Evolutionary conservation across 1,140 invertebrate genomes (phyloP), one percentile per base, ranked within the genome.

Genomic region (Drosophila seguyi): DNA sequence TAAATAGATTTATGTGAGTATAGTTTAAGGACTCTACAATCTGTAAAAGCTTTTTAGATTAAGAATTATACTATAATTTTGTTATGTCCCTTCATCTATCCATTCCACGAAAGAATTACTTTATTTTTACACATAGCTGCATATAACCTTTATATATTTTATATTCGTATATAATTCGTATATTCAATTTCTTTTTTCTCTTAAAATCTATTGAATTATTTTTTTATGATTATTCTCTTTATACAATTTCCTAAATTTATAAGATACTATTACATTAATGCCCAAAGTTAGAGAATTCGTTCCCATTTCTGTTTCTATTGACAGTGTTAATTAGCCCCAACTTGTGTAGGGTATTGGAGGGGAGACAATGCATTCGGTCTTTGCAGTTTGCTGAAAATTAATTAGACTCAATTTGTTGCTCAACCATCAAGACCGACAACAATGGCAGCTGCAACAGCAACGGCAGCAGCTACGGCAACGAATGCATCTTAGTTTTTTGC

Each of bases 401-500:
- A 87, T 87, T 87, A 87, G 84, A 84, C 80, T 77, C 84, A 87
- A 88, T 88, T 79, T 83, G 83, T 87, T 79, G 83, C 74, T 76
- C 56, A 76, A 76, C 74, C 73, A 76, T 76, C 73, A 76, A 72
- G 68, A 72, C 42, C 42, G 41, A 67, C 74, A 76, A 76, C 74
- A 75, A 67, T 52, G 41, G 39, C 73, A 57, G 38, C 25, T 38
- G 68, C 68, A 22, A 14, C 44, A 38, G 38, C 73, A 56, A 25
- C 18, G 13, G 48, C 67, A 18, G 10, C 42, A 22, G n/a, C 67
- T 39, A 18, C 41, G 36, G 38, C 45, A 68, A 55, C 67, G 44
- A 73, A 74, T 69, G 55, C 72, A 76, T 75, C 72, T 75, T 58
- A 63, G 50, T 53, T 68, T 82, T 58, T 67, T 74, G 65, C 74